phyloP scores from a whole-genome alignment of 2,797 vertebrate species.

The Falco columbarius region DNA sequence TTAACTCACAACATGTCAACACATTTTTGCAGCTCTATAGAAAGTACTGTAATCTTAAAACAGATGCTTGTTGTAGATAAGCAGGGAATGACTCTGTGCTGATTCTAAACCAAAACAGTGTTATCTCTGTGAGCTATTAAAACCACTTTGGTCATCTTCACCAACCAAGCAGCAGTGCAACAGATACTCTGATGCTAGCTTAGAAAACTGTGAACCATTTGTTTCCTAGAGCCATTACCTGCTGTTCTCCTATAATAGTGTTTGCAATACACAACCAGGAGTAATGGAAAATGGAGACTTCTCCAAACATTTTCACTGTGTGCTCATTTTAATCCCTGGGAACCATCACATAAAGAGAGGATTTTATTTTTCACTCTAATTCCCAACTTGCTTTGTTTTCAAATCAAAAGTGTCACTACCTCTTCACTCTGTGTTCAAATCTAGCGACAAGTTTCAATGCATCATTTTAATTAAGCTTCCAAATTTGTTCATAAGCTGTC shows the following conservation, averaged over 20 bases:
- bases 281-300: background rate
- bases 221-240: background rate
- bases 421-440: background rate
- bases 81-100: background rate
- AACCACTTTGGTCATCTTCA: background rate
- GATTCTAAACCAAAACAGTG: background rate
- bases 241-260: background rate
- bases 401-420: background rate
- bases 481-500: constrained; percentile 16
- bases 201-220: background rate
- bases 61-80: constrained; percentile 24
- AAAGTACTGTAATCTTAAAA: background rate
- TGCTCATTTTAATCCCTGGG: background rate
- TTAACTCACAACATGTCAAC: background rate
- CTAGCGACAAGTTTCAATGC: background rate
- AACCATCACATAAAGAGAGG: background rate
- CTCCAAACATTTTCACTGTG: background rate
- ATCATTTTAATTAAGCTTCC: constrained; percentile 31
- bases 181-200: background rate
- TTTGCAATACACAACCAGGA: background rate
- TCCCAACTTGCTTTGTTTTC: background rate
- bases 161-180: background rate
- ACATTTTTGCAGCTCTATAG: background rate
- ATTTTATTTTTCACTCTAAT: background rate
- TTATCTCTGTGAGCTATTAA: background rate